Evolutionary conservation across 2,888 invertebrate genomes (phyloP), one percentile per base, ranked within the genome.

Genomic region (Uropetala carovei): DNA sequence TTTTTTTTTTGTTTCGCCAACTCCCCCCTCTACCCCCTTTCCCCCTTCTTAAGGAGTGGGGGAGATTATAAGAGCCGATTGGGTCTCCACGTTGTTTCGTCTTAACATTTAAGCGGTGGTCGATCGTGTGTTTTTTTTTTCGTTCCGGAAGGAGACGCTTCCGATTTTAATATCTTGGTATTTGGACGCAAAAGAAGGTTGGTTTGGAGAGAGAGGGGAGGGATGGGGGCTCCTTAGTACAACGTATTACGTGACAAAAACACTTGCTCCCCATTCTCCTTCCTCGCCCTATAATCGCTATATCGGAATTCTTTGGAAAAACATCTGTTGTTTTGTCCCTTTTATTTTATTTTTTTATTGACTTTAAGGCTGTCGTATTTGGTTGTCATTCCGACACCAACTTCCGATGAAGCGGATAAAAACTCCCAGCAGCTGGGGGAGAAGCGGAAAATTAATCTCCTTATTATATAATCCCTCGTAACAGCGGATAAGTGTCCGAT

Each of bases 281-380:
- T 8, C 68, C 68, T 0, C 18, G 68, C 16, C 16, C 8, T 18
- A 22, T 75, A 75, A 75, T 75, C 75, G 75, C 75, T 75, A 22
- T 75, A 75, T 75, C 75, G 75, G 27, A 75, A 75, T 75, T 75
- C 75, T 27, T 27, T 27, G 22, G 75, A 13, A 75, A n/a, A 75
- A 75, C 75, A 75, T 22, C 75, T 75, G 75, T 75, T 75, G 75
- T 75, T 75, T 75, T 75, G 13, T 27, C n/a, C 75, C 22, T 75
- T 75, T 75, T 13, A 27, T 27, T 75, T 75, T 13, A 27, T 27
- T 75, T 75, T 75, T 75, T 22, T 43, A 43, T 43, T 43, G 27
- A 75, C 22, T 22, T n/a, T 9, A 22, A 18, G 68, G 68, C 68
- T 68, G 68, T 68, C 68, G 68, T 22, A 68, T 18, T 18, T n/a